Percentiles rank a stretch among this genome's conserved stretches.
Evolutionary conservation across 2,797 vertebrate species (phyloP).

Genomic region (Pangasius sanitwongsei): DNA sequence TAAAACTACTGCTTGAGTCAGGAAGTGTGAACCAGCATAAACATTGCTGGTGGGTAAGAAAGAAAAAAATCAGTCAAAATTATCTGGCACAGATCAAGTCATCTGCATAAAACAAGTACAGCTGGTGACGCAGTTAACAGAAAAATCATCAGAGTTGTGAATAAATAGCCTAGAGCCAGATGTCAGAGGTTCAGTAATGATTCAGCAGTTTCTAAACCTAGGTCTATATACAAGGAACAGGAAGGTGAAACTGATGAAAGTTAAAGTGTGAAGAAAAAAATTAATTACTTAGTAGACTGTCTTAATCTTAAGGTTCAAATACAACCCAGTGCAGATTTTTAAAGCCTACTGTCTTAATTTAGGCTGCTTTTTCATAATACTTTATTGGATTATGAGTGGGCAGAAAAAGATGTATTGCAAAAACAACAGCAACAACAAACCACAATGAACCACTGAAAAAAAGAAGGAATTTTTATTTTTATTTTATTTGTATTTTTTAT

Average conservation of each 20-base stretch:
- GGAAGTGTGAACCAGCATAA: neutral
- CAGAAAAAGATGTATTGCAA: neutral
- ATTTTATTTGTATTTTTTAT: neutral
- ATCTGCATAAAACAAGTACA: neutral
- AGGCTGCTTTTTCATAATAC: neutral
- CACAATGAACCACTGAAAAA: neutral
- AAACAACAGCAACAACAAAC: neutral
- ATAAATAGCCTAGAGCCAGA: neutral
- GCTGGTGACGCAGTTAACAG: neutral
- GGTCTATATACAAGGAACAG: neutral
- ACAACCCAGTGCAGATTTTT: neutral
- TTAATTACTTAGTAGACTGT: neutral
- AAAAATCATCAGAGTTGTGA: slow-evolving; percentile 5
- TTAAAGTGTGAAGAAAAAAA: neutral
- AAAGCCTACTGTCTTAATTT: neutral
- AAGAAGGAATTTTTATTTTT: neutral
- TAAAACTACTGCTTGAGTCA: neutral
- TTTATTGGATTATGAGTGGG: neutral
- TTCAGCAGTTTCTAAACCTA: neutral
- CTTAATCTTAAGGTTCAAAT: neutral
- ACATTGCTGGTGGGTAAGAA: neutral
- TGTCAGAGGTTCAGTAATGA: neutral
- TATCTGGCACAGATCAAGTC: neutral
- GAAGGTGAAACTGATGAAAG: neutral
- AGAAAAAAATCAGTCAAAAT: neutral